phyloP scores from a whole-genome alignment of 1,140 invertebrate species.

The Reticulitermes speratus region DNA sequence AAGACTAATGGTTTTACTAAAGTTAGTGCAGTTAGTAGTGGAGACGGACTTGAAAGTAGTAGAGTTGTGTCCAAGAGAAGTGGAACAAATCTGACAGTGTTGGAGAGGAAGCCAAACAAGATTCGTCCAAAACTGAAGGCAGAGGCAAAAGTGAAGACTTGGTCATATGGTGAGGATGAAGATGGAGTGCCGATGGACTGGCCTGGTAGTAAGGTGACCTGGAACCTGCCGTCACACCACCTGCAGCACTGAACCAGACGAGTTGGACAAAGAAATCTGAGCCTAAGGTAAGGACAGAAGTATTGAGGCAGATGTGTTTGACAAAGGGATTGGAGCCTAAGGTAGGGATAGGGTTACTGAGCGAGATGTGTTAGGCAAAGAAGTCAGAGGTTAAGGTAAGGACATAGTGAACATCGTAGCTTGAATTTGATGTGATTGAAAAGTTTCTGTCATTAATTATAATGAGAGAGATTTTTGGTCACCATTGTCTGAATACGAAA shows the following conservation, averaged over 20 bases:
- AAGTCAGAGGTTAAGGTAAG: background rate
- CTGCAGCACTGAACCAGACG: background rate
- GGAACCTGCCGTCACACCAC: background rate
- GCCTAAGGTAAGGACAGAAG: background rate
- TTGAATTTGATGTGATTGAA: background rate
- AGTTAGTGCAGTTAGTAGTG: background rate
- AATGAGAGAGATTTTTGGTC: too few species aligned
- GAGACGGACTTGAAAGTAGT: too few species aligned
- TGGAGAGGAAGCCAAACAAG: conserved; percentile 36
- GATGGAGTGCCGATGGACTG: conserved; percentile 37
- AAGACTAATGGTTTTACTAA: conserved; percentile 17
- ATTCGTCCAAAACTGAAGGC: conserved; percentile 55
- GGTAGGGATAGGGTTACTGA: background rate
- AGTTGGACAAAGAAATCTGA: conserved; percentile 19
- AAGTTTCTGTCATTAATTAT: too few species aligned
- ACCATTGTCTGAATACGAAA: too few species aligned
- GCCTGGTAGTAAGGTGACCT: background rate
- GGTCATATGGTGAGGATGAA: conserved; percentile 56
- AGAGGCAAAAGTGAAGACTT: conserved; percentile 61
- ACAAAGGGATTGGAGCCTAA: background rate
- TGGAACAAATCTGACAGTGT: background rate
- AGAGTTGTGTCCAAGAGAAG: background rate
- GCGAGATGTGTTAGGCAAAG: background rate
- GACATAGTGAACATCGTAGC: background rate
- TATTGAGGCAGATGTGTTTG: background rate